Conservation (phyloP, 1,140 invertebrate genomes). For the Meloidogyne floridensis region DNA sequence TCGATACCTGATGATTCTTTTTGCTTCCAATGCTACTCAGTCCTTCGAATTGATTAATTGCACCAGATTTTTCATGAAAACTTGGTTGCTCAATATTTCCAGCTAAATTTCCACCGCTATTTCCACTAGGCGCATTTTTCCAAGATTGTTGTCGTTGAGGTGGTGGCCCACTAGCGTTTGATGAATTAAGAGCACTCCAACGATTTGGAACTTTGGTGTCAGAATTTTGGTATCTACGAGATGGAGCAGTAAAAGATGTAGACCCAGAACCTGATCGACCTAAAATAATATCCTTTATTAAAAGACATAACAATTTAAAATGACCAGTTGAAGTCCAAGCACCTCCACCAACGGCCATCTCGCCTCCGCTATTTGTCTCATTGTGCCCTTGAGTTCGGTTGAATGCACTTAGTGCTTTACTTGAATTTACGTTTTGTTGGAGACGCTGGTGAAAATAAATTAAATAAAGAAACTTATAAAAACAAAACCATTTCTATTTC, state of each 20-base stretch:
- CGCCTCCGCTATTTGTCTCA: constrained; percentile 1
- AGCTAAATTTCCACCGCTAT: not conserved
- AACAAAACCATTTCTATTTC: constrained; percentile 47
- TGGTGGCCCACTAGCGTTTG: not conserved
- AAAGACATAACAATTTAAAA: not conserved
- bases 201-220: constrained; percentile 6
- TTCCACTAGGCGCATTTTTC: constrained; percentile 16
- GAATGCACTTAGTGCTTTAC: constrained; percentile 46
- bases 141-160: constrained; percentile 15
- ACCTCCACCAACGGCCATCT: not conserved
- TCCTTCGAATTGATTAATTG: not conserved
- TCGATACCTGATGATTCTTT: not conserved
- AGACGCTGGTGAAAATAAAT: constrained; percentile 33
- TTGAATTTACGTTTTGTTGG: constrained; percentile 55
- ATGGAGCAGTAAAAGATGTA: not conserved
- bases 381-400: constrained; percentile 37
- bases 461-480: not conserved
- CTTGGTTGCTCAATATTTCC: not conserved
- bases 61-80: not conserved
- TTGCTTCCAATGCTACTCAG: not conserved
- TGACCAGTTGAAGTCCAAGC: constrained; percentile 42
- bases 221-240: not conserved
- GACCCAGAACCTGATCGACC: not conserved
- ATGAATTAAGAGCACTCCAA: constrained; percentile 19
- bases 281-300: not conserved